Base-by-base conservation (phyloP, 1,140 invertebrate genomes). In the Heterodera schachtii region DNA sequence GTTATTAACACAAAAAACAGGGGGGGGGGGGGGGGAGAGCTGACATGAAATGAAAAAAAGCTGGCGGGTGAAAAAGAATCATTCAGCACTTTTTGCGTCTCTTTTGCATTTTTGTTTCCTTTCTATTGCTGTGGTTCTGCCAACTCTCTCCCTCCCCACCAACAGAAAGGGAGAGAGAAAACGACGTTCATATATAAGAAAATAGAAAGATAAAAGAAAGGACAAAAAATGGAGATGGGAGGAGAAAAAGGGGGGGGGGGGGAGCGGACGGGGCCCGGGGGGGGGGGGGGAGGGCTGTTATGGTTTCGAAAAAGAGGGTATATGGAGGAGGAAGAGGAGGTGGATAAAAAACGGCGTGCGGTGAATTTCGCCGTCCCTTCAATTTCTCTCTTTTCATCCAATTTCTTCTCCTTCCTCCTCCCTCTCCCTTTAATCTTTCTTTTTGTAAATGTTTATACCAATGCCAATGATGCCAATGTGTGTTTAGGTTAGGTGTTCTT, bases 341-440 rank as follows among this genome's bases (percentile, higher is more conserved):
- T 16, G 11, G 16, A 52, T 60, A 75, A 75, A 75, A 75, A 49
- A 75, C 16, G 66, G 21, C 57, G 74, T 44, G 52, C 52, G 66
- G 43, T 75, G 31, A 44, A 64, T 75, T 75, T 75, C 43, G 41
- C 31, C 74, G 66, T 52, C 19, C 46, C 47, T 52, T 75, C n/a
- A 1, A 44, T n/a, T 52, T 16, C 46, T 19, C 46, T 75, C 52
- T 6, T 52, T 52, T 19, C 31, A 31, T 31, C 31, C 31, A 31
- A 31, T 31, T 31, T 31, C 31, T 31, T 52, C 57, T 60, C 2
- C 57, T 60, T 19, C 57, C 2, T 31, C 31, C 31, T 31, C 31
- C 3, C 13, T 60, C 57, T 3, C 3, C 13, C 13, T 60, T 60
- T 60, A 9, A 60, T 16, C 57, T 60, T 7, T 31, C 31, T 31